Percentiles rank a stretch among this genome's conserved stretches.
These are phyloP conservation scores for Lepidocyrtinus sp. DNA, from an alignment of 2,888 invertebrate genomes.

Conservation along the genomic window DNA sequence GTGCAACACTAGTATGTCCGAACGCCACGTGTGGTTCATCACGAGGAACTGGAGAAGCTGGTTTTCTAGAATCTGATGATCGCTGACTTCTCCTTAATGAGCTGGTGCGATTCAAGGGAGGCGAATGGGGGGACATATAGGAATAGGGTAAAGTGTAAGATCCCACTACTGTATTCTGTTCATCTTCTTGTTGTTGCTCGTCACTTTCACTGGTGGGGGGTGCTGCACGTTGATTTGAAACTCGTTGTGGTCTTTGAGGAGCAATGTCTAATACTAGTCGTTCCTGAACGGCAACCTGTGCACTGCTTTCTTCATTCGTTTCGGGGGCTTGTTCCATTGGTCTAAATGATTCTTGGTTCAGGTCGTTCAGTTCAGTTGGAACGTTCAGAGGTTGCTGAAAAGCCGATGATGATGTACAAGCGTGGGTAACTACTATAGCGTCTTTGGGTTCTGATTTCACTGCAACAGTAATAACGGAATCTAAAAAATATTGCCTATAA, in stretches of 20 bases:
- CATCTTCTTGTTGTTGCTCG: not conserved
- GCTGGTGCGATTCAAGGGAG: constrained; percentile 17
- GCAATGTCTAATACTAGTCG: not conserved
- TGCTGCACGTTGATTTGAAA: not conserved
- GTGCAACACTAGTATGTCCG: constrained; percentile 47
- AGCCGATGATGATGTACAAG: not conserved
- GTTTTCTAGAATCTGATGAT: constrained; percentile 14
- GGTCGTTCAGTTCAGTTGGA: constrained; percentile 36
- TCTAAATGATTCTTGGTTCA: constrained; percentile 24
- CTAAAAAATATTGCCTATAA: not conserved
- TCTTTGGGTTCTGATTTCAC: constrained; percentile 31
- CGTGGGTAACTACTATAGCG: constrained; percentile 38
- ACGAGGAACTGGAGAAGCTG: constrained; percentile 27
- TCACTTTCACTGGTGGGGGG: not conserved
- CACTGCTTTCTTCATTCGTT: not conserved
- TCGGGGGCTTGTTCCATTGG: not conserved
- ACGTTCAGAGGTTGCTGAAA: not conserved
- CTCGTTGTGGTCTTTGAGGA: not conserved
- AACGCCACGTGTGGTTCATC: constrained; percentile 19
- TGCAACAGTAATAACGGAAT: not conserved
- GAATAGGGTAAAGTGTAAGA: constrained; percentile 54
- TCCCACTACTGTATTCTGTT: constrained; percentile 30
- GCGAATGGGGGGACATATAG: constrained; percentile 25
- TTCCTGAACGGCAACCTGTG: not conserved
- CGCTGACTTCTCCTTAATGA: constrained; percentile 32